A percentile compares a stretch with the other conserved stretches of the same genome.
These are phyloP conservation scores for Ceraclea dissimilis DNA, from an alignment of 2,888 invertebrate species.

Conservation along the genomic window DNA sequence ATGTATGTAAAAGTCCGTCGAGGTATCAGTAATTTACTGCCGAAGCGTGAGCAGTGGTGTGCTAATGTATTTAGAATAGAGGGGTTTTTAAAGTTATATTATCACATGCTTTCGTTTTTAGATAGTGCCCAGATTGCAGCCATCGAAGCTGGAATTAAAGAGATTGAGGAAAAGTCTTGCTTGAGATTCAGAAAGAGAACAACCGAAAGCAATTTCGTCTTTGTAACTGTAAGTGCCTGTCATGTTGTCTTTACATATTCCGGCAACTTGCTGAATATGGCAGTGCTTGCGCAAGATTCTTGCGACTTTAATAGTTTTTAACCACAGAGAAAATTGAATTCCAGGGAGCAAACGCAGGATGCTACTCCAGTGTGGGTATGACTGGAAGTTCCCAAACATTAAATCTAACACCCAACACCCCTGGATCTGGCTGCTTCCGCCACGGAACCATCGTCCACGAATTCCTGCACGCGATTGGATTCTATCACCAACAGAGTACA, in stretches of 20 bases:
- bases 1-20: not conserved
- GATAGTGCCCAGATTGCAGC: slow-evolving; percentile 36
- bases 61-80: too few relatives aligned
- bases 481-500: slow-evolving; percentile 80
- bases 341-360: slow-evolving; percentile 68
- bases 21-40: too few relatives aligned
- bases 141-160: slow-evolving; percentile 39
- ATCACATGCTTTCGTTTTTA: too few relatives aligned
- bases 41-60: not conserved
- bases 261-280: too few relatives aligned
- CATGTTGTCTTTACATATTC: too few relatives aligned
- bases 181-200: slow-evolving; percentile 32
- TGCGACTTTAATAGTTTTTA: too few relatives aligned
- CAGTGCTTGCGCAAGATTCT: too few relatives aligned
- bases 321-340: not conserved
- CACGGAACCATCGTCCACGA: slow-evolving; percentile 68
- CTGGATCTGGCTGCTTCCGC: slow-evolving; percentile 47
- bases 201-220: slow-evolving; percentile 13
- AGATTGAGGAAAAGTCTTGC: slow-evolving; percentile 42
- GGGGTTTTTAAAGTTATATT: too few relatives aligned
- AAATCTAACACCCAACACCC: slow-evolving; percentile 41
- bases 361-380: slow-evolving; percentile 43
- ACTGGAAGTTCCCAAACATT: slow-evolving; percentile 39
- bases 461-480: slow-evolving; percentile 71
- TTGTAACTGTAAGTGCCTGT: slow-evolving; percentile 17